A percentile compares a stretch with the other conserved stretches of the same genome.
phyloP scores from a whole-genome alignment of 2,797 vertebrate species.

The Sebastes alutus region DNA sequence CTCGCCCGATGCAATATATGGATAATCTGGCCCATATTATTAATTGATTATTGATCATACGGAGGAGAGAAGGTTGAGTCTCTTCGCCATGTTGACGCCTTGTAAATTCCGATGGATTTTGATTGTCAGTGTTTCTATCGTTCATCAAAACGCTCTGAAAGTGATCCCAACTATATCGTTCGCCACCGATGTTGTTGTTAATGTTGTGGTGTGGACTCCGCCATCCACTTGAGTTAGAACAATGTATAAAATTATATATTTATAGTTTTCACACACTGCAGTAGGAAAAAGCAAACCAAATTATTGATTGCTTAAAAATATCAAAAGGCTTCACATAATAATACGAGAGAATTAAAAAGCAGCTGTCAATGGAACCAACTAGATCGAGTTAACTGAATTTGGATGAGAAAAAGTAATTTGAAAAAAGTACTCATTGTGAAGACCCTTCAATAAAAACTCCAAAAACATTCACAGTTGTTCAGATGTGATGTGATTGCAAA shows the following conservation, averaged over 20 bases:
- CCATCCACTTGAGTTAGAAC: background rate
- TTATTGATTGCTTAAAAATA: background rate
- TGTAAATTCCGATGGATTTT: background rate
- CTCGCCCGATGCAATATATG: too few species aligned
- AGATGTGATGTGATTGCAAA: background rate
- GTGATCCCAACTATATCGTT: background rate
- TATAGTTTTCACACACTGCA: background rate
- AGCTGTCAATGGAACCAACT: background rate
- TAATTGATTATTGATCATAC: too few species aligned
- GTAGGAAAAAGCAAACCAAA: background rate
- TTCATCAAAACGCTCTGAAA: background rate
- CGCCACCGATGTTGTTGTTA: background rate
- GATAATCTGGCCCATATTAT: too few species aligned
- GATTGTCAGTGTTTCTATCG: background rate
- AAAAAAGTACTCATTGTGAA: background rate
- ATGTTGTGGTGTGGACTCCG: background rate
- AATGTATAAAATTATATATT: background rate
- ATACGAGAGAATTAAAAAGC: background rate
- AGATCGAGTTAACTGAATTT: background rate
- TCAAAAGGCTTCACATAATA: background rate
- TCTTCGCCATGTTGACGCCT: too few species aligned
- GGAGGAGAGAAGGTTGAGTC: too few species aligned
- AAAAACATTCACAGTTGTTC: background rate
- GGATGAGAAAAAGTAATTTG: background rate
- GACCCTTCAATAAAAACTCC: background rate